Conservation (phyloP, 1,140 invertebrate species). For the Papilio xuthus region DNA sequence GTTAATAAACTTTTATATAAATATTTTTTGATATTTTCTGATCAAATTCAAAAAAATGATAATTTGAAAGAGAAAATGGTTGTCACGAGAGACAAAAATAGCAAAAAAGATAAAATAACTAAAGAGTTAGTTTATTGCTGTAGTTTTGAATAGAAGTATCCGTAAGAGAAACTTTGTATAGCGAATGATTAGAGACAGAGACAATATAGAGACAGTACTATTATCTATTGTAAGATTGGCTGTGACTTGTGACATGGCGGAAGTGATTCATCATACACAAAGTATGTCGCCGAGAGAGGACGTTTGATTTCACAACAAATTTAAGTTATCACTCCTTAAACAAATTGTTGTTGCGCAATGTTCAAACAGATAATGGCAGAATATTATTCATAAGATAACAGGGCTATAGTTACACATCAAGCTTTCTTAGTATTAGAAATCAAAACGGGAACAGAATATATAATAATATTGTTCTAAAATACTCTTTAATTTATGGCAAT, state of each 20-base stretch:
- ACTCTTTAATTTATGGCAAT: not conserved
- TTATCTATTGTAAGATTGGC: constrained; percentile 23
- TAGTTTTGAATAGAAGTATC: not conserved
- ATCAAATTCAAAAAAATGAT: too few relatives aligned
- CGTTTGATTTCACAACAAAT: constrained; percentile 26
- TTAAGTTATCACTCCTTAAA: constrained; percentile 25
- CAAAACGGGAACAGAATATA: not conserved
- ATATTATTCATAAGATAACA: not conserved
- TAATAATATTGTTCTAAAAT: not conserved
- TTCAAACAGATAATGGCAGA: constrained; percentile 14
- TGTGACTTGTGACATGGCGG: constrained; percentile 16
- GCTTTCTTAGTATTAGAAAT: not conserved
- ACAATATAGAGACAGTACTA: not conserved
- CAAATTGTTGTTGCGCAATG: constrained; percentile 19
- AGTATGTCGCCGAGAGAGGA: constrained; percentile 18
- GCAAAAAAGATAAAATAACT: too few relatives aligned
- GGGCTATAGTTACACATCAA: not conserved
- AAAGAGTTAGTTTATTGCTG: too few relatives aligned
- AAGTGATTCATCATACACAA: constrained; percentile 15
- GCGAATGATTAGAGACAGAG: not conserved
- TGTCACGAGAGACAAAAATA: too few relatives aligned
- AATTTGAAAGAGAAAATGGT: too few relatives aligned
- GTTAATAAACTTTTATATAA: too few relatives aligned
- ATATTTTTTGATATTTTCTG: too few relatives aligned
- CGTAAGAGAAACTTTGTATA: not conserved